phyloP scores from a whole-genome alignment of 1,140 invertebrate species.

The Diplogasteroides magnus region DNA sequence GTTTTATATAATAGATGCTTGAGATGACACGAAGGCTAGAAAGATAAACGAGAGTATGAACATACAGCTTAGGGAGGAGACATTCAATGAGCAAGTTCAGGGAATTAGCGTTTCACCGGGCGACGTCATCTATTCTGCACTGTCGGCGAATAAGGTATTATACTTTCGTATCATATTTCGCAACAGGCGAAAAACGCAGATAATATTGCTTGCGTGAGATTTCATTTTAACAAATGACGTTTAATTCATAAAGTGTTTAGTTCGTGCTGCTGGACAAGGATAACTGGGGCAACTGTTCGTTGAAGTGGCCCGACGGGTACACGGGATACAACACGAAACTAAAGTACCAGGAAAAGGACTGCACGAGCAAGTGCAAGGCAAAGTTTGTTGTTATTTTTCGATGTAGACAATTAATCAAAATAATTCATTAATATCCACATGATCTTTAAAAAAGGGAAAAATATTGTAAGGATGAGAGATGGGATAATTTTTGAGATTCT shows the following conservation, averaged over 20 bases:
- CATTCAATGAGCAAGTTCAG: background rate
- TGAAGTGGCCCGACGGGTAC: conserved; percentile 34
- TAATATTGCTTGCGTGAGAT: background rate
- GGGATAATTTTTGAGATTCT: conserved; percentile 23
- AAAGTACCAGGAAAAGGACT: conserved; percentile 43
- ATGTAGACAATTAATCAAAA: background rate
- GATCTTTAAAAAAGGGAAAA: no score
- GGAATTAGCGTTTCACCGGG: background rate
- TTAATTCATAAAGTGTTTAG: no score
- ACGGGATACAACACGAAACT: conserved; percentile 1
- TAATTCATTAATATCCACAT: background rate
- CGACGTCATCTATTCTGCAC: background rate
- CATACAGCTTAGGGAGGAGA: no score
- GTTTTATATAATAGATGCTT: background rate
- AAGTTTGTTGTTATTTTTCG: background rate
- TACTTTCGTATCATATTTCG: background rate
- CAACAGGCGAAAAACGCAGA: background rate
- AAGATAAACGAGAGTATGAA: background rate
- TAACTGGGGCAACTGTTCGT: conserved; percentile 43
- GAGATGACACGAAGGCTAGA: background rate
- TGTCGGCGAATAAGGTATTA: conserved; percentile 13
- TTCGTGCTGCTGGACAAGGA: conserved; percentile 37
- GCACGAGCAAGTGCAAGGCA: conserved; percentile 38
- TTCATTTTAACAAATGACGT: background rate
- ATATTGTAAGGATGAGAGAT: background rate